A percentile compares a stretch with the other conserved stretches of the same genome.
phyloP scores from a whole-genome alignment of 2,888 invertebrate genomes.

The Heteropelma amictum region DNA sequence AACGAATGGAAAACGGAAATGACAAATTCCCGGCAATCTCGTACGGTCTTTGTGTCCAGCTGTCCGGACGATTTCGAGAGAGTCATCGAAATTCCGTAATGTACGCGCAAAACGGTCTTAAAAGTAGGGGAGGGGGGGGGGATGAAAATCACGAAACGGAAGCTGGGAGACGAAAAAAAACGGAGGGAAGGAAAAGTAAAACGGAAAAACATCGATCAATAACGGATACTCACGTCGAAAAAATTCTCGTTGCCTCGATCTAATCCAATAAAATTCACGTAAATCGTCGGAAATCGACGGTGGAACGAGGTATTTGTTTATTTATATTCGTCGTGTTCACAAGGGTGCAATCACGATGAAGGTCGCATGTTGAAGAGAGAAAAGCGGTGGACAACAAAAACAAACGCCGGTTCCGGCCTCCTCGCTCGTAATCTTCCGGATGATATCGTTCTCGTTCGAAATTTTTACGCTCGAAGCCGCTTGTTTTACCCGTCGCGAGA shows the following conservation, averaged over 20 bases:
- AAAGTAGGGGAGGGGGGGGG: too few relatives aligned
- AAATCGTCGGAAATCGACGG: not conserved
- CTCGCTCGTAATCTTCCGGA: too few relatives aligned
- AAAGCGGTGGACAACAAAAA: too few relatives aligned
- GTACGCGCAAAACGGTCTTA: not conserved
- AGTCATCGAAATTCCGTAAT: constrained; percentile 48
- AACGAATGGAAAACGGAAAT: constrained; percentile 39
- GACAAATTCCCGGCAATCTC: constrained; percentile 48
- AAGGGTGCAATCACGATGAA: too few relatives aligned
- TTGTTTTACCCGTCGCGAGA: too few relatives aligned
- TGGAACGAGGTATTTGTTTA: not conserved
- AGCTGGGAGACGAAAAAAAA: not conserved
- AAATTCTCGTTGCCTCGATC: constrained; percentile 25
- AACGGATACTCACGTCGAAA: constrained; percentile 33
- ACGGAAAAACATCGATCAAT: not conserved
- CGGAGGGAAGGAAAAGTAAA: not conserved
- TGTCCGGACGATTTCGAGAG: constrained; percentile 18
- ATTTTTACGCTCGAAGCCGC: not conserved
- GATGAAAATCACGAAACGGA: too few relatives aligned
- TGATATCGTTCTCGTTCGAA: too few relatives aligned
- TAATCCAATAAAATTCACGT: constrained; percentile 38
- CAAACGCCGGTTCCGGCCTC: too few relatives aligned
- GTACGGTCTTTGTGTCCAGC: constrained; percentile 38
- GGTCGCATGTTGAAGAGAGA: too few relatives aligned
- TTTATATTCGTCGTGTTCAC: constrained; percentile 31